A percentile compares a stretch with the other conserved stretches of the same genome.
Evolutionary conservation across 1,140 invertebrate species (phyloP).

Genomic region (Apis dorsata): DNA sequence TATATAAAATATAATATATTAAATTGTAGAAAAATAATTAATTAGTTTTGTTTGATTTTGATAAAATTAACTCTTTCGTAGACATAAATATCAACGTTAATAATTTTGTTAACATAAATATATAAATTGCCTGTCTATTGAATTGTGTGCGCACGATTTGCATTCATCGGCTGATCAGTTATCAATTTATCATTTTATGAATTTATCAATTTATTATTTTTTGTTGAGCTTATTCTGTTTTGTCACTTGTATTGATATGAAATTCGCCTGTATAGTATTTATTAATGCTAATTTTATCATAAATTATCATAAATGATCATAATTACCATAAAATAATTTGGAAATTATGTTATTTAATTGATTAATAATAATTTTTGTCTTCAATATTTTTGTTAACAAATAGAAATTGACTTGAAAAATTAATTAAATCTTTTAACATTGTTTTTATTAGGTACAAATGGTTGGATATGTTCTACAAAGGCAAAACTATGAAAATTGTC

Average conservation of each 20-base stretch:
- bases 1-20: too few species aligned
- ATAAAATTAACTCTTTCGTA: not conserved
- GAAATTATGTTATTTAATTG: not conserved
- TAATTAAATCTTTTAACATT: not conserved
- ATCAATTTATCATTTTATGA: not conserved
- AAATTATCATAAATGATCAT: not conserved
- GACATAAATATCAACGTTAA: not conserved
- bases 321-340: not conserved
- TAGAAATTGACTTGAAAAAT: not conserved
- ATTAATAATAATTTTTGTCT: not conserved
- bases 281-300: not conserved
- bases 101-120: constrained; percentile 12
- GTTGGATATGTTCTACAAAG: constrained; percentile 85
- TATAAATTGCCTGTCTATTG: constrained; percentile 10
- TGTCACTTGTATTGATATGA: not conserved
- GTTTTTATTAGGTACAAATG: constrained; percentile 86
- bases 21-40: not conserved
- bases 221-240: constrained; percentile 35
- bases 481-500: constrained; percentile 83
- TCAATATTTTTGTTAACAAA: not conserved
- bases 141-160: constrained; percentile 24
- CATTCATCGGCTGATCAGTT: constrained; percentile 16
- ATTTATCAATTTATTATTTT: not conserved
- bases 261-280: not conserved
- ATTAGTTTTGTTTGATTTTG: not conserved